phyloP scores from a whole-genome alignment of 2,888 invertebrate genomes.

The Arctia plantaginis region DNA sequence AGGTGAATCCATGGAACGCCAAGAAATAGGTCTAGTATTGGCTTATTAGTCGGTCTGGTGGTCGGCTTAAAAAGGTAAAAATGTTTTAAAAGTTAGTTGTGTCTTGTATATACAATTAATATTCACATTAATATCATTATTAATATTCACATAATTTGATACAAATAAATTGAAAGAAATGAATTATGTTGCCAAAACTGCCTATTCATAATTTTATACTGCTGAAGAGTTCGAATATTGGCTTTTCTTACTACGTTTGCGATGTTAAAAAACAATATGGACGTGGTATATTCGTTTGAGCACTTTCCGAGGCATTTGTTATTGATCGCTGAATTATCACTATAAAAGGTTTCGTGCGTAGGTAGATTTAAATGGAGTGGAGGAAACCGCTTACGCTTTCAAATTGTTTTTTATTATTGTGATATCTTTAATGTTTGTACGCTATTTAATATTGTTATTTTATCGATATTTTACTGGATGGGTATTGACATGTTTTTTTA shows the following conservation, averaged over 20 bases:
- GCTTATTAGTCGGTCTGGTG: too few species aligned
- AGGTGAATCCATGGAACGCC: too few species aligned
- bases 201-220: neutral
- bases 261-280: conserved; percentile 9
- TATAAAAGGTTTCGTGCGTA: neutral
- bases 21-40: too few species aligned
- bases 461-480: too few species aligned
- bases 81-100: neutral
- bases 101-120: neutral
- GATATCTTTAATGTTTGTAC: neutral
- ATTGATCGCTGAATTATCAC: conserved; percentile 2
- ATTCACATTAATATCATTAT: too few species aligned
- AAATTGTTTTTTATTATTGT: neutral
- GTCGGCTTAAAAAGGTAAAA: too few species aligned
- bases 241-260: neutral
- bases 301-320: neutral
- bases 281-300: conserved; percentile 2
- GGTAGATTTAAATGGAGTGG: neutral
- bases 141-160: too few species aligned
- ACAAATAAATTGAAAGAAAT: neutral
- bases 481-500: too few species aligned
- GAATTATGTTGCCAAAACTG: neutral
- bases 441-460: neutral
- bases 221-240: neutral
- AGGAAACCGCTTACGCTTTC: neutral